Evolutionary conservation across 37 sponge, comb jelly and placozoan species (phyloP), one percentile per base, ranked within the genome.

Genomic region (Eunapius fragilis): DNA sequence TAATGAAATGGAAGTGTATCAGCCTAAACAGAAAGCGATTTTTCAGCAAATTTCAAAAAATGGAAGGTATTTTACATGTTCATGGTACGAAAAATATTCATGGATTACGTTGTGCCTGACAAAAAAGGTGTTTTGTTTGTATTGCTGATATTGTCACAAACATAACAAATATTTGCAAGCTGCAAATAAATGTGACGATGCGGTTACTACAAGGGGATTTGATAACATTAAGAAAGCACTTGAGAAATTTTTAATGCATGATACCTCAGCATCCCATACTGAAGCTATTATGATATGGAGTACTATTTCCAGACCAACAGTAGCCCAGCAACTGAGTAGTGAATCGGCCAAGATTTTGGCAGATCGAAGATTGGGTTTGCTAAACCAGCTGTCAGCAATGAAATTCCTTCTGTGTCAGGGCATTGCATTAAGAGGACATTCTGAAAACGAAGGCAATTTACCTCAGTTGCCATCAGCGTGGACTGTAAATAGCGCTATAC

Each of bases 401-500:
- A 68, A 47, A 24, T 90, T 78, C 34, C 91, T 90, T 41, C 25
- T 58, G 31, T 82, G 82, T 25, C 91, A 91, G 41, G 91, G 84
- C 25, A 76, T 80, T 78, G 91, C 91, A 26, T 25, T 90, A 27
- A 41, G 82, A 77, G 87, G 91, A 19, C 87, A 91, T 84, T 41
- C 70, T 31, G 84, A 86, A 76, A 47, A 71, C 25, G 91, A 91
- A 78, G 87, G 87, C 25, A 86, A 91, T 68, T 74, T 91, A 27
- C 47, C 48, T 13, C 58, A 58, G 41, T 80, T 84, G 24, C 68
- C 84, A 68, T 69, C 23, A 27, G 47, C 47, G 50, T 73, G 73
- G 90, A 80, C 83, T 77, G 68, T 70, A n/a, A 67, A 68, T 26
- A 84, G 85, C 85, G 81, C 25, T 31, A 45, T 85, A 13, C 23